Base-by-base conservation (phyloP, 1,140 invertebrate species). In the Adoxophyes honmai region DNA sequence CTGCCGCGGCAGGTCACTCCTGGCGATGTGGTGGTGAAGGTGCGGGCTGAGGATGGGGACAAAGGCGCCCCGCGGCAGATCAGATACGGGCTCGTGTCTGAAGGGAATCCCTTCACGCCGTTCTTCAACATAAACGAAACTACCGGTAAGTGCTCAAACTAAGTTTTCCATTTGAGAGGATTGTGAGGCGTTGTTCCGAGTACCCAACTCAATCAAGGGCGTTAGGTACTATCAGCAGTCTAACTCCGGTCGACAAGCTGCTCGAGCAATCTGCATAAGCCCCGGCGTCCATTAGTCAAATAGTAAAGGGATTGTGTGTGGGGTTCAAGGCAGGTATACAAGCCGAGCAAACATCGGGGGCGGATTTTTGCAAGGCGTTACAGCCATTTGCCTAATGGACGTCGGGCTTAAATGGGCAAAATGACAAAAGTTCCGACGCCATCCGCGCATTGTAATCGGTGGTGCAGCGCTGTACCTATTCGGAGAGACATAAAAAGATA, bases 11-110 rank as follows among this genome's bases (percentile, higher is more conserved):
- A 91, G 36, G 87, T 94, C 36, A 89, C 90, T n/a, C 91, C 92
- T 4, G 92, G 92, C 11, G 92, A 93, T 76, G 87, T 92, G 68
- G 89, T 93, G 14, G 86, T 96, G 10, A 91, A 92, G 82, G 94
- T 98, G 0, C 92, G 93, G 62, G 96, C 96, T n/a, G 94, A 96
- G 82, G 96, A 98, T 80, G 96, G 96, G 1, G 96, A 97, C 77
- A 95, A 94, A 78, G 95, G 95, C 0, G 93, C 93, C 36, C 95
- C 95, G 1, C 91, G 96, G 38, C 93, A 94, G 67, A 93, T 97
- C 36, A 92, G 94, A 77, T 97, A 97, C 70, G 95, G 94, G 8
- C 89, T 97, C 51, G 93, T 96, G 13, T 94, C 95, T 0, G 95
- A 96, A 79, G 93, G 92, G 53, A 95, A 96, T 79, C 94, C 95